Conservation (phyloP, 2,797 vertebrate genomes). For the Melanotaenia parkinsoni region DNA sequence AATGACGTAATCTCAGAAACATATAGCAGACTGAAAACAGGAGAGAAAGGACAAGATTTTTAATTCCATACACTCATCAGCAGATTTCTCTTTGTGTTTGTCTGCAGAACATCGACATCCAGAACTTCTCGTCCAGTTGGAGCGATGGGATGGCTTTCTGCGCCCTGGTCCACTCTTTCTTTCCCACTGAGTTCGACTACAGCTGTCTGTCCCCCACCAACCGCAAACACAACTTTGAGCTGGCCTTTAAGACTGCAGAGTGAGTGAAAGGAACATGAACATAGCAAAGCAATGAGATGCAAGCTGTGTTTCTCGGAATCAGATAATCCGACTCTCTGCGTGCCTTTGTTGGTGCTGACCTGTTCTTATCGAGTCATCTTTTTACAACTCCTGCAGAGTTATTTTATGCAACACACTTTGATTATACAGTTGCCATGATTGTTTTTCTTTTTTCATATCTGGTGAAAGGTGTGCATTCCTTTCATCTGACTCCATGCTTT, state of each 20-base stretch:
- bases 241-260: constrained; percentile 94
- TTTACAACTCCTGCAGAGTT: neutral
- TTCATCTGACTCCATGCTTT: constrained; percentile 40
- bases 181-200: constrained; percentile 94
- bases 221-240: constrained; percentile 93
- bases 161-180: constrained; percentile 96
- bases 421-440: neutral
- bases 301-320: too few relatives aligned
- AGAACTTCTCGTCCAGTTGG: constrained; percentile 99
- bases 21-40: constrained; percentile 28
- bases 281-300: neutral
- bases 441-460: constrained; percentile 10
- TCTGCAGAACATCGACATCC: constrained; percentile 91
- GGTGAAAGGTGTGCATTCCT: constrained; percentile 48
- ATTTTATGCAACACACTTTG: neutral
- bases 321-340: too few relatives aligned
- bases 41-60: neutral
- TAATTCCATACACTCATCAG: constrained; percentile 6
- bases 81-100: constrained; percentile 3
- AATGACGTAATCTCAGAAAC: constrained; percentile 55
- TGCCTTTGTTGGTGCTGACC: too few relatives aligned
- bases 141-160: constrained; percentile 98
- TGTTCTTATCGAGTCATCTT: neutral
- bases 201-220: constrained; percentile 85
- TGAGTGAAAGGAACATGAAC: constrained; percentile 76